phyloP scores from a whole-genome alignment of 2,888 invertebrate genomes.

The Drosophila conformis region DNA sequence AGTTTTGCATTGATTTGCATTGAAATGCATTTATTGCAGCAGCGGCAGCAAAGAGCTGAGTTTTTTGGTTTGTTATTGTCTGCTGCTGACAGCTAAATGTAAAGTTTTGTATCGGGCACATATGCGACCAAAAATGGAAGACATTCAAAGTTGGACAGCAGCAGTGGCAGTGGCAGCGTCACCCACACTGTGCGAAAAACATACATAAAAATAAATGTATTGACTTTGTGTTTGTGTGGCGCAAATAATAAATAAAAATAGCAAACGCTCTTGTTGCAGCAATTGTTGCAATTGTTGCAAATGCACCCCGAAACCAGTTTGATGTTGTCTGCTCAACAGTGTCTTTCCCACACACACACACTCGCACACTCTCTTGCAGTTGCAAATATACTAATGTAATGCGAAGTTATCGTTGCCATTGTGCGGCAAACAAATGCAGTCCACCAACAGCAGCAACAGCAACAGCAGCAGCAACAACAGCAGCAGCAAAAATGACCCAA shows the following conservation, averaged over 20 bases:
- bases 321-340: conserved; percentile 48
- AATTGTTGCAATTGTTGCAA: conserved; percentile 74
- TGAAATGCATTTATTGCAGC: conserved; percentile 53
- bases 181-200: conserved; percentile 38
- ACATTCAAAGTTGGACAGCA: conserved; percentile 34
- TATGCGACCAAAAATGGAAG: conserved; percentile 66
- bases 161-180: conserved; percentile 10
- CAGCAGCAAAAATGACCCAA: conserved; percentile 70
- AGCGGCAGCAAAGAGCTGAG: background rate
- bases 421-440: conserved; percentile 77
- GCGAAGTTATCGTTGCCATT: conserved; percentile 77
- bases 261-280: conserved; percentile 39
- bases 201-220: conserved; percentile 61
- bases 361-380: conserved; percentile 10
- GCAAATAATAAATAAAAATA: conserved; percentile 75
- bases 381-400: conserved; percentile 74
- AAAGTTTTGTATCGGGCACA: conserved; percentile 58
- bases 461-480: background rate
- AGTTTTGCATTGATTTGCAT: conserved; percentile 60
- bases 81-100: conserved; percentile 66
- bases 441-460: conserved; percentile 6
- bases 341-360: conserved; percentile 66
- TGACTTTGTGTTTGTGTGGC: conserved; percentile 65
- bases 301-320: conserved; percentile 62
- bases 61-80: conserved; percentile 21